Conservation (phyloP, 2,888 invertebrate genomes). For the Ochlodes sylvanus region DNA sequence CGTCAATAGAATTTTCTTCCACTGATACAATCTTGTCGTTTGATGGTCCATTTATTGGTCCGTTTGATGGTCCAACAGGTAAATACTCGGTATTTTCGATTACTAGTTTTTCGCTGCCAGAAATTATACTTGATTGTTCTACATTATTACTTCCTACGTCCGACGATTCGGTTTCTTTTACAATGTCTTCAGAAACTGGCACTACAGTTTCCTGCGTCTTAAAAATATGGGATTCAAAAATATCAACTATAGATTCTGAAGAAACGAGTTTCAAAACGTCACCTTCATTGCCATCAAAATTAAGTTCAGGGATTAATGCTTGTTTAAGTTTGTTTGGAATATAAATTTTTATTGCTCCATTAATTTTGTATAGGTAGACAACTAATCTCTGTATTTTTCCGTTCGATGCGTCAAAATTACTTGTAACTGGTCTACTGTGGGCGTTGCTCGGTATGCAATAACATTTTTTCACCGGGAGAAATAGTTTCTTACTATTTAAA, state of each 20-base stretch:
- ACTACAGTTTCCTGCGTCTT: not conserved
- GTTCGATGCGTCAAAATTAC: conserved; percentile 45
- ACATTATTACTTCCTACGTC: not conserved
- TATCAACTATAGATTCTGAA: not conserved
- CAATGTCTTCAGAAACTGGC: not conserved
- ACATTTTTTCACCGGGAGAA: conserved; percentile 46
- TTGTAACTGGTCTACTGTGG: conserved; percentile 42
- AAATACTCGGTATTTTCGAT: not conserved
- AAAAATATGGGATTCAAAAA: not conserved
- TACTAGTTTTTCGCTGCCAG: not conserved
- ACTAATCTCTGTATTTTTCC: conserved; percentile 56
- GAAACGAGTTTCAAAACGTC: conserved; percentile 48
- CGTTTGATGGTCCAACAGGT: not conserved
- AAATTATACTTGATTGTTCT: not conserved
- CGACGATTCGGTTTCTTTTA: not conserved
- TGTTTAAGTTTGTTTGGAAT: conserved; percentile 61
- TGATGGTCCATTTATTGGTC: not conserved
- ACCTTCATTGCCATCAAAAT: conserved; percentile 45
- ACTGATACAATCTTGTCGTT: not conserved
- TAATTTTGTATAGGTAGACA: conserved; percentile 59
- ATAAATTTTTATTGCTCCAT: conserved; percentile 51
- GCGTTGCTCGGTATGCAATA: conserved; percentile 49
- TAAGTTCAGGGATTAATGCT: conserved; percentile 58
- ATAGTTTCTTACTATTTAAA: not conserved
- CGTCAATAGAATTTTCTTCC: not conserved